Conservation (phyloP, 2,113 vertebrate genomes). For the Anguilla rostrata region DNA sequence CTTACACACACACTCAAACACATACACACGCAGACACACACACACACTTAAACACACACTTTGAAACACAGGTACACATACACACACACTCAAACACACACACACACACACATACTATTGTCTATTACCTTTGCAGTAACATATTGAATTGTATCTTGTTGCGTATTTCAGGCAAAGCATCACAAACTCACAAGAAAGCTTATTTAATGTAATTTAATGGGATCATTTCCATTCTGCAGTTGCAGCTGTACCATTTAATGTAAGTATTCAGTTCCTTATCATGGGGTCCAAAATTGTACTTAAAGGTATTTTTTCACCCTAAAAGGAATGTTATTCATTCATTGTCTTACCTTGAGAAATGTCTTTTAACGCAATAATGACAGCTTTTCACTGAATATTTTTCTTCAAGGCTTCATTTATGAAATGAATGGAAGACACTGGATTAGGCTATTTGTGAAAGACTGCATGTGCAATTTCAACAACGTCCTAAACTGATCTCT, state of each 20-base stretch:
- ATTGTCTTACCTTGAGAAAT: neutral
- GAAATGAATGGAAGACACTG: neutral
- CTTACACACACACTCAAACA: neutral
- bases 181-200: too few species aligned
- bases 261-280: neutral
- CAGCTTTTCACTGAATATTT: neutral
- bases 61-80: neutral
- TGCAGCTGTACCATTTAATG: too few species aligned
- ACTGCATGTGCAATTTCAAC: too few species aligned
- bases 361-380: too few species aligned
- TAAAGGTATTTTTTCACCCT: slow-evolving; percentile 9
- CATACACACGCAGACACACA: neutral
- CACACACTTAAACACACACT: too few species aligned
- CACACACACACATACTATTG: slow-evolving; percentile 22
- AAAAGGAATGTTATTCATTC: slow-evolving; percentile 1
- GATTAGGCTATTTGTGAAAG: too few species aligned
- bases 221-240: too few species aligned
- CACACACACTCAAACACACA: neutral
- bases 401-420: slow-evolving; percentile 1
- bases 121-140: too few species aligned
- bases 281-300: neutral
- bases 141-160: too few species aligned
- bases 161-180: too few species aligned
- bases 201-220: too few species aligned
- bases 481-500: too few species aligned